Evolutionary conservation across 1,140 invertebrate species (phyloP).

Genomic region (Platorchestia sp.): DNA sequence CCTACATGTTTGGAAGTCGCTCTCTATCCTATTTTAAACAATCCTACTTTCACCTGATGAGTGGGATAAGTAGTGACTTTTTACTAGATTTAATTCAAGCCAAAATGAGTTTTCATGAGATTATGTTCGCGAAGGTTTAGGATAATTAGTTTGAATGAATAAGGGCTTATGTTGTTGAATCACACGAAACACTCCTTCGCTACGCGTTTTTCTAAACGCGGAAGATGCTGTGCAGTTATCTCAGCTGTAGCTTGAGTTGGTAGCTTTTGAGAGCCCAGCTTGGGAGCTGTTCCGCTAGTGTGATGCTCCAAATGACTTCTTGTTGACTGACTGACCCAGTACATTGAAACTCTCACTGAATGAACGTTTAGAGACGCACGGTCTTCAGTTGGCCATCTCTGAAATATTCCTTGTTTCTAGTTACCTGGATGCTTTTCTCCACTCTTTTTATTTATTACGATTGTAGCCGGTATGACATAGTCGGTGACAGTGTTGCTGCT

Average conservation of each 20-base stretch:
- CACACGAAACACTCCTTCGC: neutral
- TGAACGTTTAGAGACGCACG: constrained; percentile 6
- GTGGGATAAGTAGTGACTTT: neutral
- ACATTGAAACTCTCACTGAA: constrained; percentile 31
- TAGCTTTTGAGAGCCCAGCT: neutral
- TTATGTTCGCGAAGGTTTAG: neutral
- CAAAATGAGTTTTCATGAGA: neutral
- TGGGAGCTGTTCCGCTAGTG: neutral
- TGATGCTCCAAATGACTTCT: neutral
- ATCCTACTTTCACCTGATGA: neutral
- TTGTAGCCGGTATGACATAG: neutral
- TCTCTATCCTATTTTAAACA: neutral
- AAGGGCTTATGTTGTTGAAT: neutral
- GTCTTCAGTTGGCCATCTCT: constrained; percentile 67
- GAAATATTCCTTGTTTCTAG: constrained; percentile 67
- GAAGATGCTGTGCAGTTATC: neutral
- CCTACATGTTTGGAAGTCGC: neutral
- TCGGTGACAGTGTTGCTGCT: neutral
- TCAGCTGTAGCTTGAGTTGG: neutral
- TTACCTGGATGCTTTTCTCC: constrained; percentile 43
- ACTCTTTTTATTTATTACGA: constrained; percentile 56
- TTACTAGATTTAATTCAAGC: neutral
- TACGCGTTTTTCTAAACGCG: neutral
- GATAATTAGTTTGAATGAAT: neutral
- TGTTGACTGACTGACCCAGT: neutral